These are phyloP conservation scores for Maccullochella peelii DNA, from an alignment of 2,113 vertebrate genomes.

Conservation along the genomic window DNA sequence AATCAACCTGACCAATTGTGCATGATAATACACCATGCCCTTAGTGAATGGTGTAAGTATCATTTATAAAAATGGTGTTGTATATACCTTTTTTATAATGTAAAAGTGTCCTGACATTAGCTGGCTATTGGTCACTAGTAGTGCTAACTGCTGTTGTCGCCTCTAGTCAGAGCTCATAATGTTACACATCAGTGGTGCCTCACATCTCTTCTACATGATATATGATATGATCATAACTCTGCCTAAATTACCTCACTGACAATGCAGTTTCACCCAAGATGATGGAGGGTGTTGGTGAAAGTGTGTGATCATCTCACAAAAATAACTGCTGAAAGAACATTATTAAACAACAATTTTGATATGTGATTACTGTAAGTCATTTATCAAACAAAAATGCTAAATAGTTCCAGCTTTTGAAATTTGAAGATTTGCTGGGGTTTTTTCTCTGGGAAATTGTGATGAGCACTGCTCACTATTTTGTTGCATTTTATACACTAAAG, in stretches of 20 bases:
- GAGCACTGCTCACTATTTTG: not conserved
- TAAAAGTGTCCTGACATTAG: slow-evolving; percentile 16
- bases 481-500: not conserved
- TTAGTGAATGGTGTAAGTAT: not conserved
- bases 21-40: not conserved
- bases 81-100: not conserved
- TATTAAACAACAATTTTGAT: not conserved
- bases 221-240: slow-evolving; percentile 1
- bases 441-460: not conserved
- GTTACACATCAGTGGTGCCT: slow-evolving; percentile 35
- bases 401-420: not conserved
- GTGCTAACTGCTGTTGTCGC: slow-evolving; percentile 52
- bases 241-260: not conserved
- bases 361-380: not conserved
- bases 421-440: not conserved
- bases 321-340: not conserved
- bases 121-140: slow-evolving; percentile 4
- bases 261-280: not conserved
- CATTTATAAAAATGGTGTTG: not conserved
- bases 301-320: not conserved
- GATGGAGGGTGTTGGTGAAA: no score
- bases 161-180: slow-evolving; percentile 23
- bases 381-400: not conserved
- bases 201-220: slow-evolving; percentile 12
- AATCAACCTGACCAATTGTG: not conserved